Evolutionary conservation across 2,113 vertebrate genomes (phyloP), one percentile per base, ranked within the genome.

Genomic region (Copsychus sechellarum): DNA sequence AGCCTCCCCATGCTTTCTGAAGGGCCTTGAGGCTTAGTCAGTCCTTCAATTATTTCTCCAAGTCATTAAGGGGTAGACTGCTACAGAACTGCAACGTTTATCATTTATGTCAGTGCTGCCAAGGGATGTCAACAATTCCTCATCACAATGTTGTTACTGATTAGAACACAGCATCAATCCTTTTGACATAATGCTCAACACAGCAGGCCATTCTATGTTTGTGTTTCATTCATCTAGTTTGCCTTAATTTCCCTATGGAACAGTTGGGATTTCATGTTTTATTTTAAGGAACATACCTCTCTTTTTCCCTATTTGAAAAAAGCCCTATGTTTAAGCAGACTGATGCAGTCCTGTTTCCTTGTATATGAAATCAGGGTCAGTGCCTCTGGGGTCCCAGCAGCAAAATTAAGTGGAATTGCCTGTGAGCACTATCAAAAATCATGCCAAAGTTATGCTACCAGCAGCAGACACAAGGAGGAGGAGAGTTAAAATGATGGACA

Each of bases 101-200:
- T 77, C 58, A 57, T 62, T 42, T 25, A 12, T 34, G 34, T 56
- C 83, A 82, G 58, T 51, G 51, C 85, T 78, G 71, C 79, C 47
- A 70, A 26, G 84, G 83, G 64, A 62, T 42, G 31, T 21, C 81
- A 91, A 73, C 3, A 80, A 73, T 90, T 92, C 83, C 76, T 92
- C 72, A 77, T 93, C 60, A 62, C 19, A 69, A 22, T 53, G 33
- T 73, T 62, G 26, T 73, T 83, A 34, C 88, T 84, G 67, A 86
- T 95, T 94, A 96, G 76, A 90, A 36, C 71, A 48, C 60, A 70
- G 34, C 78, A 85, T 88, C 77, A 82, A 92, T 94, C 79, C 47
- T 94, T 93, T 94, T 77, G 66, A 71, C 67, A 88, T 25, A 69
- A 83, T 24, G 24, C 26, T 82, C 22, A 5, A 70, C 45, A 69